Percentiles rank a stretch among this genome's conserved stretches.
These are phyloP conservation scores for Semotilus atromaculatus DNA, from an alignment of 2,797 vertebrate species.

Conservation along the genomic window DNA sequence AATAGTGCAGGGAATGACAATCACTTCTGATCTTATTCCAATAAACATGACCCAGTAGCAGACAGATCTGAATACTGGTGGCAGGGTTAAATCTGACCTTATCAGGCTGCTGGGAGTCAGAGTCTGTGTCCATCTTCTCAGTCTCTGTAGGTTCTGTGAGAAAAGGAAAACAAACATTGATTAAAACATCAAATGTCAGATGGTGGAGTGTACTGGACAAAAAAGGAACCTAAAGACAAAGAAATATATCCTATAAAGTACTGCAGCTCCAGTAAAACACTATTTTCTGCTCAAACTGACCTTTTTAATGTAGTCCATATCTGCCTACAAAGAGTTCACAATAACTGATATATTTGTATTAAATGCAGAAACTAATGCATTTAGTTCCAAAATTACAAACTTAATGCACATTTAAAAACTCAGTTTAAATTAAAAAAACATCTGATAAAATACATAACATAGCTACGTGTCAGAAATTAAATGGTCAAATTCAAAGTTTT, in stretches of 20 bases:
- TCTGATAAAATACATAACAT: too few relatives aligned
- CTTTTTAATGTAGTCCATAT: neutral
- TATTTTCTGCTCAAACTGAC: neutral
- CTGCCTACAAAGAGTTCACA: neutral
- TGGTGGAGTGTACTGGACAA: neutral
- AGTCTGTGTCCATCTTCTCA: constrained; percentile 91
- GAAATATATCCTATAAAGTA: neutral
- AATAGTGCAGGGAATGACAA: neutral
- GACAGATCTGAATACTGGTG: neutral
- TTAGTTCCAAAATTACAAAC: neutral
- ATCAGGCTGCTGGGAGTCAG: constrained; percentile 87
- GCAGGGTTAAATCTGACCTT: constrained; percentile 78
- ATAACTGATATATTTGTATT: neutral
- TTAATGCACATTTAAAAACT: too few relatives aligned
- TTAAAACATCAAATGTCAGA: neutral
- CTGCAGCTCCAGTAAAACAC: neutral
- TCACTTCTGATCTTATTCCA: neutral
- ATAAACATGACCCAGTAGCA: neutral
- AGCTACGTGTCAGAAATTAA: too few relatives aligned
- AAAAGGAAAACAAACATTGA: constrained; percentile 22
- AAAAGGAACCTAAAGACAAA: neutral
- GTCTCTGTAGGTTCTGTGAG: constrained; percentile 85
- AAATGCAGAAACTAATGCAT: neutral
- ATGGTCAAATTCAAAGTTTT: too few relatives aligned
- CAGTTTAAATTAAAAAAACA: too few relatives aligned